Conservation (phyloP, 2,888 invertebrate genomes). For the Stramonita haemastoma region DNA sequence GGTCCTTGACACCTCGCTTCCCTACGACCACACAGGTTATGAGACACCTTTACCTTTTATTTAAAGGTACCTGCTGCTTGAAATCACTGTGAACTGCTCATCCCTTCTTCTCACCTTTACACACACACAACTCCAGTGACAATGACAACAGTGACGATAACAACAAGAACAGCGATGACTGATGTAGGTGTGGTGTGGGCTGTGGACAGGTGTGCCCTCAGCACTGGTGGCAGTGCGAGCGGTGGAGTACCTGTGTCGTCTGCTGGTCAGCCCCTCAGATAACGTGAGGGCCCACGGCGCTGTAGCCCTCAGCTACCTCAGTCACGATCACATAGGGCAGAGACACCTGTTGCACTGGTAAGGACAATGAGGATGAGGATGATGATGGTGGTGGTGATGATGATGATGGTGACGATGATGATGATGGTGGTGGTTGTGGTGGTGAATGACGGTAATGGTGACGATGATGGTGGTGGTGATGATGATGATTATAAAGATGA, state of each 20-base stretch:
- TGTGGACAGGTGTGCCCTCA: slow-evolving; percentile 68
- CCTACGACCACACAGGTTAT: no score
- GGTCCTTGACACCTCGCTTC: no score
- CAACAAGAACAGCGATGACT: neutral
- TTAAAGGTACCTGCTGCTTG: no score
- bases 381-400: neutral
- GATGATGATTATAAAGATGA: no score
- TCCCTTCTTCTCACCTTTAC: no score
- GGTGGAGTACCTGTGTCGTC: slow-evolving; percentile 68
- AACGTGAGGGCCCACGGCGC: slow-evolving; percentile 74
- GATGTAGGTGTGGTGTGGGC: no score
- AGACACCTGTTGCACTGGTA: slow-evolving; percentile 75
- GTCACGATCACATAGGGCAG: slow-evolving; percentile 72
- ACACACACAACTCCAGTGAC: neutral
- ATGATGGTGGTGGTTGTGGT: neutral
- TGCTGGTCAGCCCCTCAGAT: slow-evolving; percentile 65
- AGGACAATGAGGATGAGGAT: neutral
- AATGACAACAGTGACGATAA: neutral
- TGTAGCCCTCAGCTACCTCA: slow-evolving; percentile 75
- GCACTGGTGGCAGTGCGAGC: slow-evolving; percentile 75
- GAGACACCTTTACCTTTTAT: no score
- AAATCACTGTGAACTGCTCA: neutral
- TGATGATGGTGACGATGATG: neutral
- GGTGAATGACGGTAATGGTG: no score
- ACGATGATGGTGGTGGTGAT: no score